These are phyloP conservation scores for Drosophila pallidifrons DNA, from an alignment of 1,140 invertebrate species.

Conservation along the genomic window DNA sequence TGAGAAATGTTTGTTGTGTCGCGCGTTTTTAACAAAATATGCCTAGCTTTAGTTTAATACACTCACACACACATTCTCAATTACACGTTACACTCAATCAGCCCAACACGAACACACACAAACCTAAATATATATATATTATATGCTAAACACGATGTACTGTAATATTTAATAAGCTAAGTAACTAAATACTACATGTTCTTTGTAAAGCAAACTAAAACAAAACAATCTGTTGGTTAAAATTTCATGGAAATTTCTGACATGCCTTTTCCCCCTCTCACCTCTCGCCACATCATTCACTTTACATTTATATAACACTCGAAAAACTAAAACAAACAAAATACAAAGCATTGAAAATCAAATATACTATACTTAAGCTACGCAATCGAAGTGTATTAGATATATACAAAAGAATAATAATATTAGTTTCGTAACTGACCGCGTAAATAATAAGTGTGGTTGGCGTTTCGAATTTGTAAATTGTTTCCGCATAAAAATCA, in stretches of 20 bases:
- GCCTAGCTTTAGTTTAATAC: conserved; percentile 41
- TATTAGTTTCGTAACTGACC: conserved; percentile 3
- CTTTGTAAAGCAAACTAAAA: conserved; percentile 30
- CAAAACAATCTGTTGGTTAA: conserved; percentile 49
- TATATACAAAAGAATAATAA: conserved; percentile 10
- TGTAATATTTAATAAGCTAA: conserved; percentile 43
- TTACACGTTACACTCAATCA: conserved; percentile 10
- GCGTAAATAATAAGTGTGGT: conserved; percentile 9
- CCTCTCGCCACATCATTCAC: conserved; percentile 18
- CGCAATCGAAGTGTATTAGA: conserved; percentile 23
- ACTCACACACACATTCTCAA: conserved; percentile 4
- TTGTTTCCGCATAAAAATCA: conserved; percentile 36
- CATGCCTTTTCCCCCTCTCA: conserved; percentile 58
- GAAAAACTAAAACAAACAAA: conserved; percentile 51
- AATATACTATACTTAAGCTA: conserved; percentile 24
- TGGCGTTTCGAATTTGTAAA: conserved; percentile 24
- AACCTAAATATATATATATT: conserved; percentile 32
- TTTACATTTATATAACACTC: conserved; percentile 35
- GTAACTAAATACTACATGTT: conserved; percentile 24
- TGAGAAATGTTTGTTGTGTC: conserved; percentile 44
- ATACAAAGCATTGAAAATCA: conserved; percentile 55
- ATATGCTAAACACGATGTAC: conserved; percentile 36
- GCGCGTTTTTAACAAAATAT: conserved; percentile 55
- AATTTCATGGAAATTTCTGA: conserved; percentile 77
- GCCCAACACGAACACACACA: conserved; percentile 23